Evolutionary conservation across 2,888 invertebrate genomes (phyloP).

Genomic region (Eupithecia vulgata): DNA sequence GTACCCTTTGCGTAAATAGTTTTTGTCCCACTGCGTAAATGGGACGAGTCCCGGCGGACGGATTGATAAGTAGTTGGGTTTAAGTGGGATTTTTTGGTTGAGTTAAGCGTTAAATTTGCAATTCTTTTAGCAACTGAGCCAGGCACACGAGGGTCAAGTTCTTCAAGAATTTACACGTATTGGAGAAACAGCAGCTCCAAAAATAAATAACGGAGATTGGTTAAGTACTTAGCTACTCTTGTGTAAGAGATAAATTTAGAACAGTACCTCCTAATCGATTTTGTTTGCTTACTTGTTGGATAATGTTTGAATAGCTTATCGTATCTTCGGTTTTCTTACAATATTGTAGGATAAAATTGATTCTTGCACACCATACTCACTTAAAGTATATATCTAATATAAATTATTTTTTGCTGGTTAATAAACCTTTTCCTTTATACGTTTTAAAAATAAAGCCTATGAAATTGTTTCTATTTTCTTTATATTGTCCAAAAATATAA

Average conservation of each 20-base stretch:
- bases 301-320: background rate
- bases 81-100: constrained; percentile 11
- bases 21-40: constrained; percentile 35
- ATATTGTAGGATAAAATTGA: background rate
- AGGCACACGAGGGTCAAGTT: background rate
- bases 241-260: background rate
- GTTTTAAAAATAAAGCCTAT: too few species aligned
- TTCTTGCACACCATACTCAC: background rate
- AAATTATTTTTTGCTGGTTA: too few species aligned
- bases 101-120: constrained; percentile 2
- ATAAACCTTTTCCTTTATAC: too few species aligned
- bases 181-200: background rate
- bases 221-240: background rate
- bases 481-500: background rate
- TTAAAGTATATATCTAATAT: background rate
- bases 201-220: background rate
- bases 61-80: constrained; percentile 29
- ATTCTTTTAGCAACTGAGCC: constrained; percentile 2
- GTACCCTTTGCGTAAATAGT: constrained; percentile 42
- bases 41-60: constrained; percentile 6
- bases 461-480: background rate
- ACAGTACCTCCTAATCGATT: background rate
- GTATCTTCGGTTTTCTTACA: background rate
- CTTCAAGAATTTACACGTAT: background rate
- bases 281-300: background rate